A percentile compares a stretch with the other conserved stretches of the same genome.
Conservation (phyloP, 2,888 invertebrate species). For the Mamestra brassicae region DNA sequence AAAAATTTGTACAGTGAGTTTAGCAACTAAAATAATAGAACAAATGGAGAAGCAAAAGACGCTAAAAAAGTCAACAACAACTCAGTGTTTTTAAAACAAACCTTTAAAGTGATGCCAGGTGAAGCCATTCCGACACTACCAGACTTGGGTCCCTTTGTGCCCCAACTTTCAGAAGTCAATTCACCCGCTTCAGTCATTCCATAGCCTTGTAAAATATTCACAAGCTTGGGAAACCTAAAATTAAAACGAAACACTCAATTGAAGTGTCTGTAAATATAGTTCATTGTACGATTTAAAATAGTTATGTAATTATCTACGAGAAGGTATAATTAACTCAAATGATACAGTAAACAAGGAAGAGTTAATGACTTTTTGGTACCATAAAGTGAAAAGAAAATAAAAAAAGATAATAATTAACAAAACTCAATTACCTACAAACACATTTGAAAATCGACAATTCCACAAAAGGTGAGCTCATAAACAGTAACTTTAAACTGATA, state of each 20-base stretch:
- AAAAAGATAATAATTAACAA: neutral
- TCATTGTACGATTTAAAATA: neutral
- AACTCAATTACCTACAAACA: neutral
- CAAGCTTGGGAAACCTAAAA: slow-evolving; percentile 76
- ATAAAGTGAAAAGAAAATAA: neutral
- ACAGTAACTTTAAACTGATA: slow-evolving; percentile 11
- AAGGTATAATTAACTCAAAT: neutral
- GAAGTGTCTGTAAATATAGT: neutral
- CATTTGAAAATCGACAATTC: slow-evolving; percentile 1
- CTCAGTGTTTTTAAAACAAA: slow-evolving; percentile 55
- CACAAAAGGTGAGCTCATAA: neutral
- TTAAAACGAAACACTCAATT: neutral
- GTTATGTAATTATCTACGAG: neutral
- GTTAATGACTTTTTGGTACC: neutral
- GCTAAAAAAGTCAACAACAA: neutral
- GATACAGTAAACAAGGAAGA: neutral
- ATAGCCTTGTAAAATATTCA: slow-evolving; percentile 80
- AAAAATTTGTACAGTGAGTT: neutral
- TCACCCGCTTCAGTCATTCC: slow-evolving; percentile 85
- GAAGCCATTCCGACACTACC: slow-evolving; percentile 83
- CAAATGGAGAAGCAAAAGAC: neutral
- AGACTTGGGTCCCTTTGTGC: slow-evolving; percentile 75
- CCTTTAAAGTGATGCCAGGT: slow-evolving; percentile 81
- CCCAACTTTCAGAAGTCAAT: slow-evolving; percentile 81
- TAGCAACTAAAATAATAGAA: neutral